Percentiles rank a stretch among this genome's conserved stretches.
Evolutionary conservation across 2,113 vertebrate genomes (phyloP).

Genomic region (Petrocephalus microphthalmus): DNA sequence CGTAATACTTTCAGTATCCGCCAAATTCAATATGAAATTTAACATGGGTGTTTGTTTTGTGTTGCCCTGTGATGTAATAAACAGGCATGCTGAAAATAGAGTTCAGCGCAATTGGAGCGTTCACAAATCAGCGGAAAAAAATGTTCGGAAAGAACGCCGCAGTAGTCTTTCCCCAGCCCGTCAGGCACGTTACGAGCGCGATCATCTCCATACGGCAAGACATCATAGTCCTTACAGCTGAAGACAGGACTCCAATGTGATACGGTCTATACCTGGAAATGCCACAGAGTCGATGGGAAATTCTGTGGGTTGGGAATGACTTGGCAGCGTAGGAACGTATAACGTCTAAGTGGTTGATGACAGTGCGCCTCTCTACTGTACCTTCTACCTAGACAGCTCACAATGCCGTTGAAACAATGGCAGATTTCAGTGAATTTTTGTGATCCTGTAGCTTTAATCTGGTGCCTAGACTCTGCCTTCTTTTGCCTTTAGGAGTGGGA

Average conservation of each 20-base stretch:
- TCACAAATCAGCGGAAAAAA: not conserved
- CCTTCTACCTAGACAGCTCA: no score
- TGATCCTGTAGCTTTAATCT: not conserved
- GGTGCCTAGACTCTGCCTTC: not conserved
- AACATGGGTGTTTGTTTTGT: no score
- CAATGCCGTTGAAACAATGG: no score
- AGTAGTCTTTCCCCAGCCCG: no score
- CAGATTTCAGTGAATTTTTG: not conserved
- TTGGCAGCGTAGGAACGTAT: not conserved
- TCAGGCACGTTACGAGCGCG: no score
- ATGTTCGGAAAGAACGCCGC: not conserved
- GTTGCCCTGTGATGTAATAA: no score
- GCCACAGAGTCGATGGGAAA: not conserved
- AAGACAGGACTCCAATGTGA: not conserved
- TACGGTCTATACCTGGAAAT: not conserved
- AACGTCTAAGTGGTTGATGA: not conserved
- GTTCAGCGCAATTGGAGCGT: no score
- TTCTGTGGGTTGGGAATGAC: not conserved
- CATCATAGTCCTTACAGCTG: not conserved
- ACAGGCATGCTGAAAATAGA: no score
- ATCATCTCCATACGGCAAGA: not conserved
- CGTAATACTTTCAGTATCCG: no score
- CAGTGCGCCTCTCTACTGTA: not conserved
- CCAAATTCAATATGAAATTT: no score
- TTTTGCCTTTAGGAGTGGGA: not conserved